Evolutionary conservation across 2,113 vertebrate species (phyloP), one percentile per base, ranked within the genome.

Genomic region (Psophia crepitans): DNA sequence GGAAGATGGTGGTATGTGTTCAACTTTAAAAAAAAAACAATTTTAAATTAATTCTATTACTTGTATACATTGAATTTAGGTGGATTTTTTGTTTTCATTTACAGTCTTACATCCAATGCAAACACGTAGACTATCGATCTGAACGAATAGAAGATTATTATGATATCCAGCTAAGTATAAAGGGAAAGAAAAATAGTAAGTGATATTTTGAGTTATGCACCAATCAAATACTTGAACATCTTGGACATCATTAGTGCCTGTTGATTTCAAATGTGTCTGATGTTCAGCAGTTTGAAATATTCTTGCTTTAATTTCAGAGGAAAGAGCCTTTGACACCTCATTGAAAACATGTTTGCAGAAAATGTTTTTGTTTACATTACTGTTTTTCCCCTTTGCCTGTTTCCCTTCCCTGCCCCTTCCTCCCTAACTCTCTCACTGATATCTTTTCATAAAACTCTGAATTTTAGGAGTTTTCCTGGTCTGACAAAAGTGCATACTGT

Each of bases 141-240:
- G 99, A 99, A 97, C 98, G 99, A 96, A 99, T 99, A 99, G 99
- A 99, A 98, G 99, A 99, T 98, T 99, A 99, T 98, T 99, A 99
- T 64, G 99, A 99, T 95, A 99, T 99, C 97, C 99, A 99, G 96
- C 99, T 99, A 92, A 99, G 99, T 97, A 99, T 99, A 98, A 99
- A 99, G 98, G 99, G 99, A 98, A 99, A 99, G 98, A 99, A 99
- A 98, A 99, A 99, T 71, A 99, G 99, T 99, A 98, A 99, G 99
- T 99, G 83, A 24, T 57, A 11, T 27, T 3, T 23, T 53, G 9
- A n/a, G 28, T 12, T 30, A 5, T 43, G 15, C 8, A 82, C 48
- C 20, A 30, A 27, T 63, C 46, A 12, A 60, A 33, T 89, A 81
- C 37, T 56, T 90, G 13, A 35, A 0, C 1, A 5, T 46, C 12